Evolutionary conservation across 2,888 invertebrate species (phyloP).

Genomic region (Spodoptera picta): DNA sequence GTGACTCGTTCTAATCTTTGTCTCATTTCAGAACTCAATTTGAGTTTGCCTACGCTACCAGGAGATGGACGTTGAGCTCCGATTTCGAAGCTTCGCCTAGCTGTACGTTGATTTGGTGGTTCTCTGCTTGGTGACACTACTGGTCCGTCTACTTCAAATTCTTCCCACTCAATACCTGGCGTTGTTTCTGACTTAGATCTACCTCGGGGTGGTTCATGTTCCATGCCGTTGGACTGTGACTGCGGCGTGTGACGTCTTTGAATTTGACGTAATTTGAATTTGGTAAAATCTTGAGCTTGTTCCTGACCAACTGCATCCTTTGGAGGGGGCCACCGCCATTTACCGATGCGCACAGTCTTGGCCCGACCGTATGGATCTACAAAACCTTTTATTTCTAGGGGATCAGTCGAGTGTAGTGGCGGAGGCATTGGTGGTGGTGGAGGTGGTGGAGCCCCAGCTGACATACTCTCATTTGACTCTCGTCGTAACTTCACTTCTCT

Average conservation of each 20-base stretch:
- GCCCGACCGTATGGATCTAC: conserved; percentile 97
- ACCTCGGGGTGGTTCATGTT: conserved; percentile 79
- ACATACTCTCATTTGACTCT: conserved; percentile 79
- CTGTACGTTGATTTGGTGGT: conserved; percentile 79
- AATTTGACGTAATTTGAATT: conserved; percentile 95
- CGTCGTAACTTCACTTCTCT: conserved; percentile 76
- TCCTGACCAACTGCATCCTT: conserved; percentile 91
- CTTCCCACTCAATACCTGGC: conserved; percentile 94
- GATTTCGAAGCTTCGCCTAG: conserved; percentile 92
- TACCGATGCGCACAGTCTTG: conserved; percentile 97
- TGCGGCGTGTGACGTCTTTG: conserved; percentile 94
- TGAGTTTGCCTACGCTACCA: conserved; percentile 96
- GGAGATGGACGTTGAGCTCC: conserved; percentile 94
- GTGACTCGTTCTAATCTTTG: conserved; percentile 96
- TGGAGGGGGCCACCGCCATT: conserved; percentile 98
- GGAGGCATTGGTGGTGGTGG: conserved; percentile 97
- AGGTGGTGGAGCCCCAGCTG: conserved; percentile 90
- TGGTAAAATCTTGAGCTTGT: conserved; percentile 94
- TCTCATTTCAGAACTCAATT: conserved; percentile 97
- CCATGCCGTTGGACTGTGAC: conserved; percentile 81
- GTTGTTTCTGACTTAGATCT: conserved; percentile 83
- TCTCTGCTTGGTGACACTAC: conserved; percentile 78
- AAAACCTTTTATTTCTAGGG: conserved; percentile 94
- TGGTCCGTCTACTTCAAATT: conserved; percentile 92
- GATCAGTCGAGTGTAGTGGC: conserved; percentile 93